phyloP scores from a whole-genome alignment of 1,140 invertebrate genomes.

The Procambarus virginalis region DNA sequence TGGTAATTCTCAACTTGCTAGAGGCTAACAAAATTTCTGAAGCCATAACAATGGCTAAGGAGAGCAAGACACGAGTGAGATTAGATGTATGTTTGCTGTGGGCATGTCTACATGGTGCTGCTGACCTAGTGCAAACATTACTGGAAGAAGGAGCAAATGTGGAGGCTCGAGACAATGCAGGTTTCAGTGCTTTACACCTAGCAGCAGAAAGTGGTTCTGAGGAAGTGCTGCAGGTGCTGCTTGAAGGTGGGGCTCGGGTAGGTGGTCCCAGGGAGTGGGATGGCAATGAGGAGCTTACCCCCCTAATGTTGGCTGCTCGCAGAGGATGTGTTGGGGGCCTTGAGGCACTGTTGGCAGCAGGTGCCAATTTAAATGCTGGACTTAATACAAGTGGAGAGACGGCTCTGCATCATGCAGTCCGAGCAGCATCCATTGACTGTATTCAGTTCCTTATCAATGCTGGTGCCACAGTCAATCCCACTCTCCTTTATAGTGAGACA shows the following conservation, averaged over 20 bases:
- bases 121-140: slow-evolving; percentile 46
- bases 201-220: slow-evolving; percentile 80
- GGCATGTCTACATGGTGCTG: slow-evolving; percentile 62
- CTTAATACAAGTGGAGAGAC: slow-evolving; percentile 80
- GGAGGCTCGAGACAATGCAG: slow-evolving; percentile 62
- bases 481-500: slow-evolving; percentile 86
- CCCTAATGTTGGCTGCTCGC: slow-evolving; percentile 86
- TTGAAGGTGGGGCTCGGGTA: slow-evolving; percentile 80
- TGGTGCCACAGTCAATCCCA: slow-evolving; percentile 81
- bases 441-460: slow-evolving; percentile 81
- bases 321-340: slow-evolving; percentile 80
- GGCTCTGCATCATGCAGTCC: slow-evolving; percentile 85
- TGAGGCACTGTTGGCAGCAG: slow-evolving; percentile 79
- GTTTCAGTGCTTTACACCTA: slow-evolving; percentile 66
- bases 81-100: slow-evolving; percentile 67
- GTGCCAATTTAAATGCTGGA: slow-evolving; percentile 84
- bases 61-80: slow-evolving; percentile 32
- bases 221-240: slow-evolving; percentile 80
- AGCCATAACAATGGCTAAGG: slow-evolving; percentile 35
- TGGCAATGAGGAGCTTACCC: slow-evolving; percentile 80
- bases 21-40: slow-evolving; percentile 50
- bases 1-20: slow-evolving; percentile 50
- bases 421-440: slow-evolving; percentile 81
- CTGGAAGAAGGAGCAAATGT: slow-evolving; percentile 52
- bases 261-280: slow-evolving; percentile 79